phyloP scores from a whole-genome alignment of 2,888 invertebrate genomes.

The Acleris holmiana region DNA sequence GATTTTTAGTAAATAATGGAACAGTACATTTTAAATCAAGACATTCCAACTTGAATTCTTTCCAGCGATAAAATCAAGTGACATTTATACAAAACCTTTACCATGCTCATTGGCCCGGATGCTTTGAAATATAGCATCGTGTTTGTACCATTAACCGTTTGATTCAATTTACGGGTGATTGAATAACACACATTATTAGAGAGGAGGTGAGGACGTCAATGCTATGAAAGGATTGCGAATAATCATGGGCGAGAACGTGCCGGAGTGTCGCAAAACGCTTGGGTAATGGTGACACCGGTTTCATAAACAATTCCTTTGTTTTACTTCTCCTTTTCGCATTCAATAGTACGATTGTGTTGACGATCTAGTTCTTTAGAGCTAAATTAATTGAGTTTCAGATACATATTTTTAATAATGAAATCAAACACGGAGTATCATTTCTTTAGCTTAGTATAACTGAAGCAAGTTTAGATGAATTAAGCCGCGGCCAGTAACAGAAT shows the following conservation, averaged over 20 bases:
- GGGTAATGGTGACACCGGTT: slow-evolving; percentile 66
- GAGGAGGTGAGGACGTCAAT: slow-evolving; percentile 25
- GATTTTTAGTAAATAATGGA: too few relatives aligned
- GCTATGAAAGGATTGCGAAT: slow-evolving; percentile 75
- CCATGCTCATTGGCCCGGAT: neutral
- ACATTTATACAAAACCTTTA: slow-evolving; percentile 21
- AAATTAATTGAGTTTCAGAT: neutral
- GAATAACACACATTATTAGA: slow-evolving; percentile 23
- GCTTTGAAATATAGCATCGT: slow-evolving; percentile 29
- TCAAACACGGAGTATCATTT: neutral
- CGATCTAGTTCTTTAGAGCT: slow-evolving; percentile 2
- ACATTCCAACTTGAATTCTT: neutral
- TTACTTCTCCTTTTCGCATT: slow-evolving; percentile 47
- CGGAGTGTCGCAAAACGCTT: slow-evolving; percentile 74
- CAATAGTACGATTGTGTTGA: slow-evolving; percentile 26
- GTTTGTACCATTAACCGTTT: slow-evolving; percentile 27
- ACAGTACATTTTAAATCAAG: too few relatives aligned
- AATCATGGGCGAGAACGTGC: slow-evolving; percentile 69
- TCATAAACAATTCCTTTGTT: slow-evolving; percentile 56
- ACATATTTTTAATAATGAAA: neutral
- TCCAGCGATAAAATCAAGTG: neutral
- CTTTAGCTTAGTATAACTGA: slow-evolving; percentile 5
- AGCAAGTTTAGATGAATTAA: slow-evolving; percentile 12
- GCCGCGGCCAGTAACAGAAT: slow-evolving; percentile 6
- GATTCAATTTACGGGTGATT: slow-evolving; percentile 34